A percentile compares a stretch with the other conserved stretches of the same genome.
These are phyloP conservation scores for Caenorhabditis sp. DNA, from an alignment of 2,888 invertebrate genomes.

Conservation along the genomic window DNA sequence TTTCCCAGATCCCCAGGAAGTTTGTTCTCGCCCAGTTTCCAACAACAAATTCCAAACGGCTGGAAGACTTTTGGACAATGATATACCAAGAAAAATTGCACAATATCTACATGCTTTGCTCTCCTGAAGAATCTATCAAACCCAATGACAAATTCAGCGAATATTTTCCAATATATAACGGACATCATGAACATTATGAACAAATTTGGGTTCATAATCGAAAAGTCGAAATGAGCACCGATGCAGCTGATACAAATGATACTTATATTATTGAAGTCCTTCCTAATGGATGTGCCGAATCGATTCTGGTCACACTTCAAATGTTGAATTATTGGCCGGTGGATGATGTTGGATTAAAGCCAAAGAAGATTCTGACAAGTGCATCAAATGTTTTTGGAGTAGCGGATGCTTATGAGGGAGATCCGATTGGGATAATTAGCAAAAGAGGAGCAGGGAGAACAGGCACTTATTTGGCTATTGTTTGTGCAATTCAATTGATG, in stretches of 20 bases:
- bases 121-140: not conserved
- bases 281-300: conserved; percentile 8
- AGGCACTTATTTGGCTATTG: conserved; percentile 4
- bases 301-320: not conserved
- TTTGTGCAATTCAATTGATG: not conserved
- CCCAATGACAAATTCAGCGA: not conserved
- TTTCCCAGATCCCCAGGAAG: not conserved
- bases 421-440: conserved; percentile 5
- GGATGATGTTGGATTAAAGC: not conserved
- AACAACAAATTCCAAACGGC: not conserved
- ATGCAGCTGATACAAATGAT: not conserved
- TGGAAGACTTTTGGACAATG: conserved; percentile 7
- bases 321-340: not conserved
- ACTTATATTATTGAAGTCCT: not conserved
- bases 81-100: conserved; percentile 3
- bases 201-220: conserved; percentile 8
- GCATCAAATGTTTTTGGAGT: not conserved
- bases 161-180: conserved; percentile 2
- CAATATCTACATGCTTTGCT: not conserved
- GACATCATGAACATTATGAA: conserved; percentile 8
- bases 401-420: conserved; percentile 1
- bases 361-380: not conserved
- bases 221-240: not conserved
- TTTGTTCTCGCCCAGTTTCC: conserved; percentile 3
- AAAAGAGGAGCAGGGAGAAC: conserved; percentile 8